Percentiles rank a stretch among this genome's conserved stretches.
phyloP scores from a whole-genome alignment of 2,797 vertebrate genomes.

The Mormyrops attenuatus region DNA sequence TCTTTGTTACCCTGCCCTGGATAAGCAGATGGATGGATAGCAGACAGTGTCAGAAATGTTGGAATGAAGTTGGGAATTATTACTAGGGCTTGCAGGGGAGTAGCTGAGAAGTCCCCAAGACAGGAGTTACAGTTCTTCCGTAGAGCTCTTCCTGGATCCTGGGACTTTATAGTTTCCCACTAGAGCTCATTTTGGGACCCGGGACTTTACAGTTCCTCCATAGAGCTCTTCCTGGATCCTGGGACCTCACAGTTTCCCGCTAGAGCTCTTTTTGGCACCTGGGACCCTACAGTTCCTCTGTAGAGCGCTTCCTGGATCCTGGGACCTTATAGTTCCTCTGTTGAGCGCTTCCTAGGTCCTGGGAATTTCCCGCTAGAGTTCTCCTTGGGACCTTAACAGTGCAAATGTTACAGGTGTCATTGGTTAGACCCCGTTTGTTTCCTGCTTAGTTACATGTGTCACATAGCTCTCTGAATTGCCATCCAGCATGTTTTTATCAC shows the following conservation, averaged over 20 bases:
- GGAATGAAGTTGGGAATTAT: too few relatives aligned
- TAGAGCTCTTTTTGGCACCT: background rate
- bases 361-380: background rate
- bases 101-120: too few relatives aligned
- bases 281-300: background rate
- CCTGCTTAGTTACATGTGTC: background rate
- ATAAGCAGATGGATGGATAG: background rate
- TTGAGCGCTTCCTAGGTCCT: background rate
- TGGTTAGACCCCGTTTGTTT: background rate
- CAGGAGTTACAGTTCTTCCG: too few relatives aligned
- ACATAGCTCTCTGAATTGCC: background rate
- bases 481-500: background rate
- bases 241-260: background rate
- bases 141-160: too few relatives aligned
- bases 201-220: too few relatives aligned
- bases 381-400: background rate
- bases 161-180: too few relatives aligned
- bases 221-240: background rate
- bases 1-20: background rate
- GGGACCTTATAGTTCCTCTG: background rate
- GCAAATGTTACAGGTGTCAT: background rate
- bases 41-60: too few relatives aligned
- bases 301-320: background rate
- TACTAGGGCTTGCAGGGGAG: too few relatives aligned
- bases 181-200: too few relatives aligned